A percentile compares a stretch with the other conserved stretches of the same genome.
phyloP scores from a whole-genome alignment of 1,140 invertebrate species.

The Aphis craccivora region DNA sequence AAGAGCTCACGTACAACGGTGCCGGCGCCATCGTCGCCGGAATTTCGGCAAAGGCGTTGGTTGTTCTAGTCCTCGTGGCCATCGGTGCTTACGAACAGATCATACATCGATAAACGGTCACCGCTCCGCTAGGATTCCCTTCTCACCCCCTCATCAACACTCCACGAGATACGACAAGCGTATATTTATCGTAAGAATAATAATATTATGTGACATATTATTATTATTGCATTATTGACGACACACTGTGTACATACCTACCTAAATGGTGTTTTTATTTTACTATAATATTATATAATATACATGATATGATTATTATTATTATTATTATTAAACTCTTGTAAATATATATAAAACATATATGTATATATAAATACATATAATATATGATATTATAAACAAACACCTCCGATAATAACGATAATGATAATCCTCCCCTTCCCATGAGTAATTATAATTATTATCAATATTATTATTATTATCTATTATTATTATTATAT shows the following conservation, averaged over 20 bases:
- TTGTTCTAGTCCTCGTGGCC: background rate
- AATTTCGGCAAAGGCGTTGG: background rate
- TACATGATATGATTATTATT: background rate
- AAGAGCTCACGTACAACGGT: conserved; percentile 80
- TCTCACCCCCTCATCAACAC: background rate
- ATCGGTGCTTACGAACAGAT: background rate
- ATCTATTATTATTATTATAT: conserved; percentile 22
- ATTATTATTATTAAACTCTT: conserved; percentile 11
- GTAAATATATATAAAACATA: conserved; percentile 26
- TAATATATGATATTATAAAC: background rate
- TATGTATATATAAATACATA: background rate
- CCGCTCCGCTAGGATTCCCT: background rate
- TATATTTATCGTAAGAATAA: background rate
- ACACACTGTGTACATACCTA: conserved; percentile 28
- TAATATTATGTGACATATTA: background rate
- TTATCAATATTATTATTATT: conserved; percentile 11
- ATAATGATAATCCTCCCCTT: conserved; percentile 19
- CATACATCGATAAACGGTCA: conserved; percentile 5
- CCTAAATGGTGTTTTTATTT: conserved; percentile 33
- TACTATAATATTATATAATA: conserved; percentile 38
- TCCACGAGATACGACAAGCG: background rate
- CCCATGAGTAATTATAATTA: background rate
- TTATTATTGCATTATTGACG: background rate
- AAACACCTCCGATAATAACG: background rate
- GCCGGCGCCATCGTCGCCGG: background rate